These are phyloP conservation scores for Oncorhynchus kisutch DNA, from an alignment of 2,113 vertebrate genomes.

Conservation along the genomic window DNA sequence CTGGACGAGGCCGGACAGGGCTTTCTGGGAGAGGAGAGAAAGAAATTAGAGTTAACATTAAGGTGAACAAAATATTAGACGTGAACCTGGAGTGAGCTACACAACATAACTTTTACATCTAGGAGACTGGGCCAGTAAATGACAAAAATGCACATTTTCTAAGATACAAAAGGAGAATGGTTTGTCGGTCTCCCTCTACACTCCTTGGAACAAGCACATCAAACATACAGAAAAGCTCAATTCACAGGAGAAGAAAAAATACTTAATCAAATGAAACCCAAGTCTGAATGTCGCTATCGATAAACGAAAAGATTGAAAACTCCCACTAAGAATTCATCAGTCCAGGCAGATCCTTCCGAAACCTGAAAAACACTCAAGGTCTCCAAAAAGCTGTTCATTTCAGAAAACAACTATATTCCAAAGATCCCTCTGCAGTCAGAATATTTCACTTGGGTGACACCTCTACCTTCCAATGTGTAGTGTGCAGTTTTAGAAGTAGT, in stretches of 20 bases:
- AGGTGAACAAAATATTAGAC: background rate
- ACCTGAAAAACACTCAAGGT: background rate
- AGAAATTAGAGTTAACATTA: background rate
- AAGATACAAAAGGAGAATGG: background rate
- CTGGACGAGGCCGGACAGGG: background rate
- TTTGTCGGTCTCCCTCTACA: background rate
- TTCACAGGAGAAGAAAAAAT: background rate
- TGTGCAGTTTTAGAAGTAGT: too few species aligned
- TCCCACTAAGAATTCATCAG: background rate
- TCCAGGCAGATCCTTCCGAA: background rate
- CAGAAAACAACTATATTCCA: background rate
- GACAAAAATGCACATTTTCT: background rate
- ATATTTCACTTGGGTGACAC: background rate
- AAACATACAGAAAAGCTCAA: background rate
- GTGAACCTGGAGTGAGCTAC: too few species aligned
- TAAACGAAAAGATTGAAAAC: background rate
- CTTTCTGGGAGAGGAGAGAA: slow-evolving; percentile 37
- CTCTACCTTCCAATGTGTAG: background rate
- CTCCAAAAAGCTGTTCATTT: background rate
- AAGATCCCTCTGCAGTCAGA: background rate
- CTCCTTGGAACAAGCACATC: background rate
- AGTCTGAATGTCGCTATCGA: background rate
- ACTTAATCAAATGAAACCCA: background rate
- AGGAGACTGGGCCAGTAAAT: background rate
- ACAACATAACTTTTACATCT: too few species aligned